Base-by-base conservation (phyloP, 2,797 vertebrate species). In the Microcaecilia unicolor region DNA sequence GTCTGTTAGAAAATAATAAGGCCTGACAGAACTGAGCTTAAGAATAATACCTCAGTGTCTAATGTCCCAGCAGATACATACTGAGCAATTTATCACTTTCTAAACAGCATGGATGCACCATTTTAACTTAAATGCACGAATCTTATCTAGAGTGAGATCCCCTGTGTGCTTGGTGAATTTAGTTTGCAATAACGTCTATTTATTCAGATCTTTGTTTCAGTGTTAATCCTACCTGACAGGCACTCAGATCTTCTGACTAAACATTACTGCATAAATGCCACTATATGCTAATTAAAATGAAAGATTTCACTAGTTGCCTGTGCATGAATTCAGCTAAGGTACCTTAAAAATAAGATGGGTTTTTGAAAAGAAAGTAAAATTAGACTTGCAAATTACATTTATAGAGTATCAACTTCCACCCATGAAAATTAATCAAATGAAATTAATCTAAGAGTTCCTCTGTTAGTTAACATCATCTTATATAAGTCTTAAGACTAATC, bases 311-410 rank as follows among this genome's bases (percentile, higher is more conserved):
- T 21, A 55, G 49, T 43, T 65, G 19, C 59, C 73, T 70, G 55
- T 55, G 61, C 70, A 70, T 55, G 64, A 57, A 53, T 61, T 72
- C 44, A 61, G 31, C 43, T n/a, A 44, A 65, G 45, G 48, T 26
- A 15, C 4, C 29, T 38, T 49, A 25, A 52, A 72, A 72, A 72
- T 60, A 64, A 60, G 42, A 50, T 37, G 61, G 25, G 52, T 57
- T 25, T 9, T 41, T 58, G 12, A 9, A 18, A 22, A 14, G 35
- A 22, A 16, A 28, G 26, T 6, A 26, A 33, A 22, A 49, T 67
- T 62, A 65, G 27, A 58, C 37, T 68, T 64, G 26, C 15, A 74
- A 64, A 67, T 69, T 67, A 34, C 37, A 50, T 55, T 25, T 28
- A 18, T 17, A 47, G 11, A 49, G 5, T 46, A 28, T 55, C 46